Percentiles rank a stretch among this genome's conserved stretches.
Conservation (phyloP, 1,140 invertebrate genomes). For the Ceratina japonica region DNA sequence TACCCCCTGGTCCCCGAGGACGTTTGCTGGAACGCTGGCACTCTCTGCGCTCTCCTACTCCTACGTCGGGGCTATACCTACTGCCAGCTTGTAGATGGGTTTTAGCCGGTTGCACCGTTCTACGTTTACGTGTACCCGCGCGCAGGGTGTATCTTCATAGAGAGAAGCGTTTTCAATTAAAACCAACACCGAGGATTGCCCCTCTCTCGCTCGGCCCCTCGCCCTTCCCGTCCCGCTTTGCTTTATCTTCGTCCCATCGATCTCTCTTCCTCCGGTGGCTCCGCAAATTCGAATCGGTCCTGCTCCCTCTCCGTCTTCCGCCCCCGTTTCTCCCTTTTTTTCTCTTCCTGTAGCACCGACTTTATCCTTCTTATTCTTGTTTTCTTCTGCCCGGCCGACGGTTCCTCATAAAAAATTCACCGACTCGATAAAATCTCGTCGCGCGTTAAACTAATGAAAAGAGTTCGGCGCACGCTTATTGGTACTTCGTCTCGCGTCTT, state of each 20-base stretch:
- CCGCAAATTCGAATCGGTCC: conserved; percentile 42
- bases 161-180: conserved; percentile 75
- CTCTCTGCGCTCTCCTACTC: conserved; percentile 56
- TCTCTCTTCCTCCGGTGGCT: conserved; percentile 2
- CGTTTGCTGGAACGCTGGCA: conserved; percentile 68
- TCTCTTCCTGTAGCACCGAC: neutral
- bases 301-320: neutral
- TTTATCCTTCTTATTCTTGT: neutral
- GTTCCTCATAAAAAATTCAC: conserved; percentile 50
- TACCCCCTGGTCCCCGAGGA: conserved; percentile 75
- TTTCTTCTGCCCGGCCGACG: neutral
- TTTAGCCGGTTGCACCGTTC: conserved; percentile 48
- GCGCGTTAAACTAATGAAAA: conserved; percentile 62
- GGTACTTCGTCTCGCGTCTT: conserved; percentile 35
- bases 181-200: conserved; percentile 69
- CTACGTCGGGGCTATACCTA: conserved; percentile 41
- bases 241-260: neutral
- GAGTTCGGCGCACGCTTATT: conserved; percentile 32
- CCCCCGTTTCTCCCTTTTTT: neutral
- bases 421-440: conserved; percentile 41
- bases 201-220: conserved; percentile 8
- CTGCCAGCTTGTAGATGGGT: conserved; percentile 35
- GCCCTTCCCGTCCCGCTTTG: neutral
- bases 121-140: conserved; percentile 29
- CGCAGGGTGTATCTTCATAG: conserved; percentile 56